Percentiles rank a stretch among this genome's conserved stretches.
These are phyloP conservation scores for Anastrepha obliqua DNA, from an alignment of 1,140 invertebrate species.

Conservation along the genomic window DNA sequence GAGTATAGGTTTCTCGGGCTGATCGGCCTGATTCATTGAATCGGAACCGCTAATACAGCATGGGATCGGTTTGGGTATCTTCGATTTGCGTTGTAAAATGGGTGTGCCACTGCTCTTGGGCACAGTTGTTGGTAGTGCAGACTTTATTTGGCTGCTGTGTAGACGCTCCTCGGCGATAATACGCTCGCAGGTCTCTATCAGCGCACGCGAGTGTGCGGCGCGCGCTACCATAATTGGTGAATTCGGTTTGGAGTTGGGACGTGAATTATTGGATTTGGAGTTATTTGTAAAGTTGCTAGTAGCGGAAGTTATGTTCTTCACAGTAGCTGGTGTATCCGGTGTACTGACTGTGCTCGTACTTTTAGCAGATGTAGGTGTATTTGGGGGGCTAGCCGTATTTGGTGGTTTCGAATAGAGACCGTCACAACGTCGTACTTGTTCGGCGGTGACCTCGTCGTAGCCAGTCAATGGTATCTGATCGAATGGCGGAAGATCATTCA, in stretches of 20 bases:
- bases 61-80: slow-evolving; percentile 69
- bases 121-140: slow-evolving; percentile 36
- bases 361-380: not conserved
- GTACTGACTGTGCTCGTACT: not conserved
- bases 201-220: slow-evolving; percentile 68
- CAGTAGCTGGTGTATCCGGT: not conserved
- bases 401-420: slow-evolving; percentile 54
- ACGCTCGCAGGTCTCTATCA: slow-evolving; percentile 70
- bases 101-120: slow-evolving; percentile 62
- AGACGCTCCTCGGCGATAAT: slow-evolving; percentile 70
- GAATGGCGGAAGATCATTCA: slow-evolving; percentile 59
- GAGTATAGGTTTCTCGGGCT: not conserved
- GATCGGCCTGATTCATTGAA: slow-evolving; percentile 64
- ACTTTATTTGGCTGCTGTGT: slow-evolving; percentile 68
- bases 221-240: slow-evolving; percentile 65
- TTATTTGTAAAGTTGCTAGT: not conserved
- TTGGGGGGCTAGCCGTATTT: not conserved
- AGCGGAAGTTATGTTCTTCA: not conserved
- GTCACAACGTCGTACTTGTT: slow-evolving; percentile 63
- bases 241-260: slow-evolving; percentile 57
- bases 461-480: slow-evolving; percentile 62
- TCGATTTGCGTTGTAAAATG: slow-evolving; percentile 63
- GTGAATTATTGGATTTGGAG: not conserved
- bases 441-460: slow-evolving; percentile 62
- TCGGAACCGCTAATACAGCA: slow-evolving; percentile 67